Conservation (phyloP, 1,140 invertebrate genomes). For the Elysia chlorotica region DNA sequence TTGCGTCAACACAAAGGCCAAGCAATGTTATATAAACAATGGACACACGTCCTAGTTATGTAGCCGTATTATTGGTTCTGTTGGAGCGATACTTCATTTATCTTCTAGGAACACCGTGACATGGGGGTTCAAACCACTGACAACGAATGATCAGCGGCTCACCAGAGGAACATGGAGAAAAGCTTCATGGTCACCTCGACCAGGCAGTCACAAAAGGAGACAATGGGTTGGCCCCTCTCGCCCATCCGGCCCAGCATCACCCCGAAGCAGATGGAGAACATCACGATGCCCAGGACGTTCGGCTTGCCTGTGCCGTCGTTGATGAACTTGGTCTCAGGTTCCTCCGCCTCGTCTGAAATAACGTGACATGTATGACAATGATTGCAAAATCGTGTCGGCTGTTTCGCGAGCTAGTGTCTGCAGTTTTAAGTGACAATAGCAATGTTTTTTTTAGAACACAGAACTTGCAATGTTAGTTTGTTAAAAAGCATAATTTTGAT, state of each 20-base stretch:
- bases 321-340: neutral
- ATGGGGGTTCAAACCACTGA: too few species aligned
- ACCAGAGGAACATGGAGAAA: slow-evolving; percentile 61
- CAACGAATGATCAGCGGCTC: too few species aligned
- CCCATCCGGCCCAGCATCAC: slow-evolving; percentile 63
- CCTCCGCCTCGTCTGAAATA: neutral
- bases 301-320: slow-evolving; percentile 38
- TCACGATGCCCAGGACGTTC: slow-evolving; percentile 63
- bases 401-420: neutral
- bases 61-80: too few species aligned
- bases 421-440: neutral
- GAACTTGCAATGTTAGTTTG: neutral
- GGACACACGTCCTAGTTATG: too few species aligned
- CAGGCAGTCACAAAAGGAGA: slow-evolving; percentile 63
- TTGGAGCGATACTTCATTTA: too few species aligned
- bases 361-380: too few species aligned
- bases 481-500: neutral
- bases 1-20: too few species aligned
- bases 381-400: too few species aligned
- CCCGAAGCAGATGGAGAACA: slow-evolving; percentile 66
- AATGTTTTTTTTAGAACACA: neutral
- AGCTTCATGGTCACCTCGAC: slow-evolving; percentile 65
- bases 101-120: too few species aligned
- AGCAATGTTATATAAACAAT: too few species aligned
- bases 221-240: slow-evolving; percentile 61